Percentiles rank a stretch among this genome's conserved stretches.
Conservation (phyloP, 2,888 invertebrate species). For the Parnassius smintheus region DNA sequence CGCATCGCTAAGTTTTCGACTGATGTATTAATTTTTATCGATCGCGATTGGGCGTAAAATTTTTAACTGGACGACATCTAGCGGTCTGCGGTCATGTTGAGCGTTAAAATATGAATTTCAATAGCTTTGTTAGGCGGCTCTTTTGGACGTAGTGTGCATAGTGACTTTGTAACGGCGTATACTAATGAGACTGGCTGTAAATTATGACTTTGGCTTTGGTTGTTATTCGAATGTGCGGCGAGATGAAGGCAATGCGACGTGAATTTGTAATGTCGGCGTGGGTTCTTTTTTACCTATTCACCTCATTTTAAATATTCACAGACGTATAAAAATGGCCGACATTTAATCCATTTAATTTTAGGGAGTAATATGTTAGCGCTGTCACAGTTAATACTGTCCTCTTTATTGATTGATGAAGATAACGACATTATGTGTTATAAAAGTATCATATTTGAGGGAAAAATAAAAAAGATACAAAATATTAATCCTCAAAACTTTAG, state of each 20-base stretch:
- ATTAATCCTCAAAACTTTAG: too few relatives aligned
- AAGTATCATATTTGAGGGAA: too few relatives aligned
- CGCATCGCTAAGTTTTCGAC: slow-evolving; percentile 38
- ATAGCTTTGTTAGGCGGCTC: slow-evolving; percentile 63
- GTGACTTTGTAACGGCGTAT: slow-evolving; percentile 61
- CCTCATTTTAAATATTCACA: slow-evolving; percentile 41
- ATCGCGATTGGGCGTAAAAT: slow-evolving; percentile 76
- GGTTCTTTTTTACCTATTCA: slow-evolving; percentile 46
- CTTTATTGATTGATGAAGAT: slow-evolving; percentile 10
- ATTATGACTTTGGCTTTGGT: slow-evolving; percentile 64
- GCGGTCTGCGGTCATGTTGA: slow-evolving; percentile 68
- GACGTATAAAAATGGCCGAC: slow-evolving; percentile 35
- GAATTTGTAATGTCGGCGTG: slow-evolving; percentile 62
- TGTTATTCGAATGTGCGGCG: slow-evolving; percentile 63
- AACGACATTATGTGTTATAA: too few relatives aligned
- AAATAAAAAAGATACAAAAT: too few relatives aligned
- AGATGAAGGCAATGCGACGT: slow-evolving; percentile 67
- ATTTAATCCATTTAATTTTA: slow-evolving; percentile 30
- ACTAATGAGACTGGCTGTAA: slow-evolving; percentile 68
- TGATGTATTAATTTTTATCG: slow-evolving; percentile 77
- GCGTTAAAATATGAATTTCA: slow-evolving; percentile 74
- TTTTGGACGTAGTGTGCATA: slow-evolving; percentile 45
- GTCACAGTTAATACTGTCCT: background rate
- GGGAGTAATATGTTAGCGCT: slow-evolving; percentile 3
- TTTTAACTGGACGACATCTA: slow-evolving; percentile 59